Evolutionary conservation across 1,140 invertebrate species (phyloP), one percentile per base, ranked within the genome.

Genomic region (Drosophila paulistorum): DNA sequence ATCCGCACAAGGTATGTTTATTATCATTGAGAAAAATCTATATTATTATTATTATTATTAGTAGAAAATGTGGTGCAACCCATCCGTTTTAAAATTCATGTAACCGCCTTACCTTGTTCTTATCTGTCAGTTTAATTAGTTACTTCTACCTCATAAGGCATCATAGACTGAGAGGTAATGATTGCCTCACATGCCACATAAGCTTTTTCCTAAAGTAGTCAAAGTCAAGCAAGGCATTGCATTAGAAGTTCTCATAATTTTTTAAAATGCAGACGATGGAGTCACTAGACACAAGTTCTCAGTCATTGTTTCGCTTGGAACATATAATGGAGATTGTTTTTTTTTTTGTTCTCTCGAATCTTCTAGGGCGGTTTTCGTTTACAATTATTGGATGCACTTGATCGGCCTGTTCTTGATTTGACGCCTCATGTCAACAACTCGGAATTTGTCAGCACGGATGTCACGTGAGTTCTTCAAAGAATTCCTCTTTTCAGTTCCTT

Each of bases 1-100:
- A 98, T 93, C 97, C 98, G 5, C 97, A 99, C 91, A 93, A 94
- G 93, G 98, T 98, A 94, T 96, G 96, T 94, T 62, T 42, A 55
- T 62, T 48, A 55, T 26, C 30, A 41, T 30, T 20, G 26, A 17
- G 14, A 17, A 7, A 45, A 20, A 41, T 62, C 39, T 62, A 26
- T 45, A 23, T 51, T 51, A 51, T 33, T 37, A 10, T 39, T 35
- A 58, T 58, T 58, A 17, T 59, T 37, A 23, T 6, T 13, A 59
- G 41, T 42, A 41, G 30, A 30, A 30, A 26, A 23, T 62, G 39
- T 51, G 57, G 57, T 39, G 60, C 60, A 62, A 42, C 11, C 23
- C 39, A 62, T 23, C 2, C 7, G 9, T 10, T 51, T 51, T 3
- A 11, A 51, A 51, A 51, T 51, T 23, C 45, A 23, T 51, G 45